Base-by-base conservation (phyloP, 2,113 vertebrate genomes). In the Deroptyus accipitrinus region DNA sequence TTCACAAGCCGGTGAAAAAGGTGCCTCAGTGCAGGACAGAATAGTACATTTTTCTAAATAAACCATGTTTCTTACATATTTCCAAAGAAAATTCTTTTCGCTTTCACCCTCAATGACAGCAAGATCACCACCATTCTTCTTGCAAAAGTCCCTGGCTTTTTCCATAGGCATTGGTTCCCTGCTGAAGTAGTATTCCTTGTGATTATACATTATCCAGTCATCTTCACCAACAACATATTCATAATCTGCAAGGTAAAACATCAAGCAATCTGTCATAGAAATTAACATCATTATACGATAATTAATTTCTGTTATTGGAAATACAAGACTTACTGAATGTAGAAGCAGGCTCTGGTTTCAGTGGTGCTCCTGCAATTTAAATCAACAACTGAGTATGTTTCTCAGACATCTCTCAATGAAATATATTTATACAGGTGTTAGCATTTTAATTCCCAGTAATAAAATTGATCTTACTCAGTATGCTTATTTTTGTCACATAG, bases 21-120 rank as follows among this genome's bases (percentile, higher is more conserved):
- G 4, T 78, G 31, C 7, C 18, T 79, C 24, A 25, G 17, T 41
- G 17, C 27, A 77, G 31, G 42, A 79, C 8, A 79, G 44, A 94
- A 74, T 0, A 0, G 52, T 66, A 16, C 8, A 39, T 81, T 88
- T 88, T 72, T 49, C 80, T 31, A 97, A 86, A 24, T 19, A 51
- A 87, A 85, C 41, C 9, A 37, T 44, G 7, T 81, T 87, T 92
- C 98, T 99, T 98, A 98, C 99, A 88, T 98, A 98, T 98, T 97
- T 99, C 99, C 99, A 99, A 37, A 99, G 82, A 95, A 99, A 99
- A 63, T 94, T 98, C 95, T 98, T 98, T 97, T 99, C 99, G n/a
- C 89, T 98, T 87, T 99, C 98, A 37, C 83, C 97, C 51, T 97
- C 98, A 94, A 99, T 98, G 41, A 98, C 96, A 16, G 28, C 98